Evolutionary conservation across 1,140 invertebrate species (phyloP).

Genomic region (Laupala kohalensis): DNA sequence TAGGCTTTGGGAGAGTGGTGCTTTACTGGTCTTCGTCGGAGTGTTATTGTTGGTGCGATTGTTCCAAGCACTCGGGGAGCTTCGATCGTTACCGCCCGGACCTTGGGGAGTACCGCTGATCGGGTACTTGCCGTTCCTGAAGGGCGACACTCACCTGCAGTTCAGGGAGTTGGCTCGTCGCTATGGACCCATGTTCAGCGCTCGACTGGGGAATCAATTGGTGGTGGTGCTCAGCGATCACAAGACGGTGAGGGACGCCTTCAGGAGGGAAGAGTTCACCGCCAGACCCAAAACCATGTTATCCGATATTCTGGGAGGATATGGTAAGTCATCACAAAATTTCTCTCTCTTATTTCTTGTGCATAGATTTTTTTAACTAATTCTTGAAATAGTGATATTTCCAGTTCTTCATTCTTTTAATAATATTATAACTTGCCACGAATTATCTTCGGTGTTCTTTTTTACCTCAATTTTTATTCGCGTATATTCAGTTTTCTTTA

Average conservation of each 20-base stretch:
- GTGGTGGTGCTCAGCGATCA: constrained; percentile 77
- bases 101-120: constrained; percentile 71
- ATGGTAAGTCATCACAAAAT: constrained; percentile 80
- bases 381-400: too few species aligned
- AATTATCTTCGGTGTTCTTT: too few species aligned
- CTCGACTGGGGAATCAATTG: constrained; percentile 61
- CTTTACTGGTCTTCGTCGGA: constrained; percentile 37
- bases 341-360: too few species aligned
- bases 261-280: constrained; percentile 70
- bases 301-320: constrained; percentile 73
- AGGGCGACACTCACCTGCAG: constrained; percentile 58
- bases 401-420: too few species aligned
- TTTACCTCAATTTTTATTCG: too few species aligned
- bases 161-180: constrained; percentile 57
- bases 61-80: constrained; percentile 38
- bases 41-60: constrained; percentile 33
- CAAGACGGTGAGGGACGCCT: constrained; percentile 67
- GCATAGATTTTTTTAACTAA: too few species aligned
- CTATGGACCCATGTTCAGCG: constrained; percentile 72
- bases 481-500: too few species aligned
- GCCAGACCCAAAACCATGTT: constrained; percentile 71
- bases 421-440: too few species aligned
- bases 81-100: constrained; percentile 58
- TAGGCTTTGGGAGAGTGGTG: neutral
- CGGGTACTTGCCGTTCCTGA: constrained; percentile 69